Evolutionary conservation across 2,888 invertebrate species (phyloP), one percentile per base, ranked within the genome.

Genomic region (Sclerodermus sp.): DNA sequence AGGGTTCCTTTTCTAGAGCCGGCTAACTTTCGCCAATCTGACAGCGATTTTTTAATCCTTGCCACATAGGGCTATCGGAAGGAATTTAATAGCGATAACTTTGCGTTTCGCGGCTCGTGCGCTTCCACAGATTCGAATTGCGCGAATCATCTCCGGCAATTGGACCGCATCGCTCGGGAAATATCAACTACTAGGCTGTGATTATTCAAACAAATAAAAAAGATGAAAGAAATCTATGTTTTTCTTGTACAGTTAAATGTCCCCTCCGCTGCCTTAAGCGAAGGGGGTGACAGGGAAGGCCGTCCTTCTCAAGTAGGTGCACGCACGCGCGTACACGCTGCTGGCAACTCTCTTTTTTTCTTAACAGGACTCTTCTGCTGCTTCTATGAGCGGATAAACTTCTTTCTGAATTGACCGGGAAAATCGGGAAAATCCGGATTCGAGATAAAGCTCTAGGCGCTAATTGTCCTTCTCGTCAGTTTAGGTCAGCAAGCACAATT

Each of bases 101-200:
- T n/a, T n/a, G n/a, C 30, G 30, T 9, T 10, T 30, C 30, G 30
- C 30, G 10, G 10, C 10, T 30, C 30, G 6, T 9, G 30, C 30
- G 30, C 30, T 30, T 6, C 10, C 30, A 10, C 30, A 10, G 30
- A 34, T n/a, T 34, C 34, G 34, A 3, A 8, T 23, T 8, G 23
- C 3, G 23, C 12, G 34, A 34, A 4, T 57, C 48, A 38, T 48
- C 53, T 3, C 8, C 44, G 55, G 55, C 48, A n/a, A n/a, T n/a
- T 48, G 62, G 57, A 52, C 43, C 60, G 69, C 74, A 68, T 69
- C 69, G 73, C 77, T 78, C 79, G 80, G 81, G 79, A 86, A 86
- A 87, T 87, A 87, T 87, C 87, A 87, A 87, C 85, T 84, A 87
- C 85, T 84, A 87, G 87, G 87, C 88, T 88, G 88, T 88, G 88